phyloP scores from a whole-genome alignment of 2,797 vertebrate genomes.

The Scolopax rusticola region DNA sequence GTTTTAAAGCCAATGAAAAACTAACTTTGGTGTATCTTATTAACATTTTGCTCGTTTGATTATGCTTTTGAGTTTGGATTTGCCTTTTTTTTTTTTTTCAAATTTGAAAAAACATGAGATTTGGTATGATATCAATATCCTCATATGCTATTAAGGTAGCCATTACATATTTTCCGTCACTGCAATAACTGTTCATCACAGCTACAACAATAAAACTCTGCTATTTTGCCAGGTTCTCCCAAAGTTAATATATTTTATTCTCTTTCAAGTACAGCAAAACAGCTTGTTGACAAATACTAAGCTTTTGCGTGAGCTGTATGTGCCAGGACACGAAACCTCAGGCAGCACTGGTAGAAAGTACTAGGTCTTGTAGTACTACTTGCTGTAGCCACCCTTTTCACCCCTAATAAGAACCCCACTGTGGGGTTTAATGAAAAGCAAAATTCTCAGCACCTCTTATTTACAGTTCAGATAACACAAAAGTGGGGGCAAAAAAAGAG shows the following conservation, averaged over 20 bases:
- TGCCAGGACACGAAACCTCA: neutral
- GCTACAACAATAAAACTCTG: neutral
- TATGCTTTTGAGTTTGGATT: neutral
- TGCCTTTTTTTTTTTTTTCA: neutral
- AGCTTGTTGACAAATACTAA: neutral
- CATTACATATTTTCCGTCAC: neutral
- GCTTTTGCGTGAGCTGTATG: neutral
- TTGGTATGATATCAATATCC: neutral
- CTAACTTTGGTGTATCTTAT: neutral
- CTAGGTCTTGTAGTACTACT: no score
- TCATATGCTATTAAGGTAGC: neutral
- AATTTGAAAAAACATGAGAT: neutral
- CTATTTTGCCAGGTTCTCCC: neutral
- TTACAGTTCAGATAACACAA: neutral
- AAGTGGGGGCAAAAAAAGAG: neutral
- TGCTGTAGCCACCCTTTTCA: neutral
- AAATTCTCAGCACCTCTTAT: neutral
- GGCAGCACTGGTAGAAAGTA: neutral
- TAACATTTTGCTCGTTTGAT: neutral
- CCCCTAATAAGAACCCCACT: neutral
- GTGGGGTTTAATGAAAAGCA: neutral
- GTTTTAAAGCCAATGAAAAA: neutral
- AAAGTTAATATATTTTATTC: neutral
- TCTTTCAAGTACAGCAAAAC: neutral
- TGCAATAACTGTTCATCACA: neutral